phyloP scores from a whole-genome alignment of 2,888 invertebrate genomes.

The Sarcophaga caerulescens region DNA sequence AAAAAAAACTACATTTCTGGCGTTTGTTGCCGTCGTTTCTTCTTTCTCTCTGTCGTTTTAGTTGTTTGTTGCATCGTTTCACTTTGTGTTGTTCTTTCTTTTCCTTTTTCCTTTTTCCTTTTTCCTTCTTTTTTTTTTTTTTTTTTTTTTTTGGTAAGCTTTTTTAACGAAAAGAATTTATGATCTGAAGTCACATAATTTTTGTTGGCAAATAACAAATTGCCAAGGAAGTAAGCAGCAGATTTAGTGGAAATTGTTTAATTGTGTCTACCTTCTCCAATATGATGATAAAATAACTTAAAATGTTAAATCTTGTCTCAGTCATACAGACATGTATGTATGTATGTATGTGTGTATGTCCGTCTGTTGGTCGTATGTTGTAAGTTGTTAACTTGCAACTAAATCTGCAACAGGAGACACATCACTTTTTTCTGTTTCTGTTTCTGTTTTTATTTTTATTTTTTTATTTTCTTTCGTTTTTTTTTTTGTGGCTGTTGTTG shows the following conservation, averaged over 20 bases:
- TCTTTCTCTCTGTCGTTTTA: slow-evolving; percentile 50
- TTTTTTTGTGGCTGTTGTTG: neutral
- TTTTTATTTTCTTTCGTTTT: neutral
- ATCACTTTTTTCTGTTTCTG: slow-evolving; percentile 40
- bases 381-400: slow-evolving; percentile 61
- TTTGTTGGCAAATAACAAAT: slow-evolving; percentile 80
- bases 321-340: neutral
- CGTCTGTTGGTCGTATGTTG: neutral
- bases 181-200: slow-evolving; percentile 80
- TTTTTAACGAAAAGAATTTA: slow-evolving; percentile 74
- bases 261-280: slow-evolving; percentile 75
- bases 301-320: slow-evolving; percentile 56
- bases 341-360: neutral
- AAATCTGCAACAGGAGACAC: slow-evolving; percentile 55
- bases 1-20: too few species aligned
- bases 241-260: slow-evolving; percentile 80
- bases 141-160: slow-evolving; percentile 7
- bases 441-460: too few species aligned
- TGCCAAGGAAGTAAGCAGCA: slow-evolving; percentile 79
- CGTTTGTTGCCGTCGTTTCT: too few species aligned
- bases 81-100: neutral
- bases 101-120: slow-evolving; percentile 50
- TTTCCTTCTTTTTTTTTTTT: slow-evolving; percentile 67
- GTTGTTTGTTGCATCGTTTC: slow-evolving; percentile 12
- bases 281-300: slow-evolving; percentile 66